These are phyloP conservation scores for Acrossocheilus wenchowensis DNA, from an alignment of 2,797 vertebrate genomes.

Conservation along the genomic window DNA sequence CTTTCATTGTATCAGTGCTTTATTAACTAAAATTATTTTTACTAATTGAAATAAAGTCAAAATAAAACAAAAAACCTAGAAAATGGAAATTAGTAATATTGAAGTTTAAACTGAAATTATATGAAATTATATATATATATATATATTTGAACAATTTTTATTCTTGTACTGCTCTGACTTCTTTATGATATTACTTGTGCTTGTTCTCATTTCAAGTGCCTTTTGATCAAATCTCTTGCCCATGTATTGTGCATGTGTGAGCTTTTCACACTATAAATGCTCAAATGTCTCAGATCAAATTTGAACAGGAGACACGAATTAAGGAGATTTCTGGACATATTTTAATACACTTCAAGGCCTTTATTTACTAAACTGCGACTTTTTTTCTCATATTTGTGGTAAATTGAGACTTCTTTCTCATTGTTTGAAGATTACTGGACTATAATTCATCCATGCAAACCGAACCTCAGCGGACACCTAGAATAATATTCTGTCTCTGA, in stretches of 20 bases:
- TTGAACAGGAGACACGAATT: neutral
- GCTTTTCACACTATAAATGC: neutral
- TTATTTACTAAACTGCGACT: neutral
- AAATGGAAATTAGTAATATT: no score
- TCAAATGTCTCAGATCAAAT: neutral
- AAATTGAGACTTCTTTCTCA: neutral
- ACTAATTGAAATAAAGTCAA: neutral
- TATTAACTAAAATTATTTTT: neutral
- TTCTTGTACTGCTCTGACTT: neutral
- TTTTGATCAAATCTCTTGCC: neutral
- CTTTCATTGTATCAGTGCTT: neutral
- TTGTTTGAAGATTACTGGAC: neutral
- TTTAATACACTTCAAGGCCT: neutral
- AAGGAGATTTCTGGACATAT: neutral
- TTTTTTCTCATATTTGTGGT: neutral
- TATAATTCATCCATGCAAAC: neutral
- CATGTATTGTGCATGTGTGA: neutral
- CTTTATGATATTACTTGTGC: neutral
- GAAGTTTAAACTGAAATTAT: no score
- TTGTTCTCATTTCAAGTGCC: neutral
- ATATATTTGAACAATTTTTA: no score
- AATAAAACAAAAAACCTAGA: neutral
- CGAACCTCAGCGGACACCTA: neutral
- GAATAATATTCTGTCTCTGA: slow-evolving; percentile 30
- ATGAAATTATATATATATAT: no score